phyloP scores from a whole-genome alignment of 2,797 vertebrate genomes.

The Hydrocynus forskahlii region DNA sequence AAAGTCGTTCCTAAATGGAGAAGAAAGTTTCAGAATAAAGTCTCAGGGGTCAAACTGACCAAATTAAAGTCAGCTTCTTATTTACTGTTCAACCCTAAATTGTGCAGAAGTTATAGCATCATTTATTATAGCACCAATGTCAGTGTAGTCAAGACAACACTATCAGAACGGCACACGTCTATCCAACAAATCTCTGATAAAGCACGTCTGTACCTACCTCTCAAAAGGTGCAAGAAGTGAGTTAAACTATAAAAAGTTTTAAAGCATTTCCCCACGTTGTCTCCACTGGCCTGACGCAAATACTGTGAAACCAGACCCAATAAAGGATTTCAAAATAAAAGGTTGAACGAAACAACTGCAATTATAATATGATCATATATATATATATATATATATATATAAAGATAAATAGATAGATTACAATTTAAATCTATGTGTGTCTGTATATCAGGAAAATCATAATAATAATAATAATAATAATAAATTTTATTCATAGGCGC shows the following conservation, averaged over 20 bases:
- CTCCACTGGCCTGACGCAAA: background rate
- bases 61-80: background rate
- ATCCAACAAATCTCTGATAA: background rate
- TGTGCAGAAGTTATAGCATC: background rate
- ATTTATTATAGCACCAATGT: too few relatives aligned
- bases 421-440: too few relatives aligned
- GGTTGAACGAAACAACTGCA: background rate
- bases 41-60: too few relatives aligned
- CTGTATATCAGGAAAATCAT: too few relatives aligned
- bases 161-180: background rate
- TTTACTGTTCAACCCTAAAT: background rate
- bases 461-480: too few relatives aligned
- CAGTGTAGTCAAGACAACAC: background rate
- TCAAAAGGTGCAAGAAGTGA: background rate
- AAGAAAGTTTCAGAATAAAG: background rate
- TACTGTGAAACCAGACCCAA: background rate
- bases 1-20: background rate
- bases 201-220: background rate
- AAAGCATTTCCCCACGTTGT: background rate
- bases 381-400: too few relatives aligned
- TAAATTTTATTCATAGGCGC: too few relatives aligned
- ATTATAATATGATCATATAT: too few relatives aligned
- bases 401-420: too few relatives aligned
- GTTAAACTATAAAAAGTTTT: background rate
- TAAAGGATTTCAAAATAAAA: conserved; percentile 1